phyloP scores from a whole-genome alignment of 1,140 invertebrate species.

The Megalopta genalis region DNA sequence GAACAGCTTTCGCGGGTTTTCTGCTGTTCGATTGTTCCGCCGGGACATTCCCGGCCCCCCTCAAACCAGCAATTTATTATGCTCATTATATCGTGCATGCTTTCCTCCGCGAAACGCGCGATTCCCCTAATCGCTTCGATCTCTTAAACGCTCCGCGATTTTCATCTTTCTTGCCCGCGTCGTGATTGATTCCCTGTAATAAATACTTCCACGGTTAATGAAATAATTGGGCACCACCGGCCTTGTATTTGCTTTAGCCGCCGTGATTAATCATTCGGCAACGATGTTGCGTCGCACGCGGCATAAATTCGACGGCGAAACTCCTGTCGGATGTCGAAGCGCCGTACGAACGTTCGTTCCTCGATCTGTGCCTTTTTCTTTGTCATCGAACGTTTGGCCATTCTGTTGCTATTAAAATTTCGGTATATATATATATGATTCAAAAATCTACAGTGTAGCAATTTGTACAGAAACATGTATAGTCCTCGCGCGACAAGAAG shows the following conservation, averaged over 20 bases:
- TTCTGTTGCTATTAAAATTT: too few species aligned
- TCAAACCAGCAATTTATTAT: slow-evolving; percentile 21
- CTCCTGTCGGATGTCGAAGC: too few species aligned
- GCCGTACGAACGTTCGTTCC: too few species aligned
- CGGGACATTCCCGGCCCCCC: not conserved
- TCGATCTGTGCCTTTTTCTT: too few species aligned
- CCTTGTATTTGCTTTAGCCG: not conserved
- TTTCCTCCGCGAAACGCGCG: not conserved
- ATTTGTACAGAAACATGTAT: too few species aligned
- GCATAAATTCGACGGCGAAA: not conserved
- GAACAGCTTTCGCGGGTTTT: slow-evolving; percentile 20
- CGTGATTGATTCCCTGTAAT: not conserved
- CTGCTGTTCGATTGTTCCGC: slow-evolving; percentile 24
- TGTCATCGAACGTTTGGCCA: too few species aligned
- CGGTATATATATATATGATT: too few species aligned
- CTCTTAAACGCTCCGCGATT: slow-evolving; percentile 8
- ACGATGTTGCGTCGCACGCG: not conserved
- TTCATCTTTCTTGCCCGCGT: not conserved
- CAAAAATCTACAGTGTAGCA: too few species aligned
- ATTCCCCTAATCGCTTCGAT: slow-evolving; percentile 4
- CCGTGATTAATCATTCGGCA: not conserved
- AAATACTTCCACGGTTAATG: not conserved
- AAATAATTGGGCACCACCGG: not conserved
- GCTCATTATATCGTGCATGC: slow-evolving; percentile 13
- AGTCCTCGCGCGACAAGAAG: too few species aligned